A percentile compares a stretch with the other conserved stretches of the same genome.
Evolutionary conservation across 2,797 vertebrate species (phyloP).

Genomic region (Hydrolagus colliei): DNA sequence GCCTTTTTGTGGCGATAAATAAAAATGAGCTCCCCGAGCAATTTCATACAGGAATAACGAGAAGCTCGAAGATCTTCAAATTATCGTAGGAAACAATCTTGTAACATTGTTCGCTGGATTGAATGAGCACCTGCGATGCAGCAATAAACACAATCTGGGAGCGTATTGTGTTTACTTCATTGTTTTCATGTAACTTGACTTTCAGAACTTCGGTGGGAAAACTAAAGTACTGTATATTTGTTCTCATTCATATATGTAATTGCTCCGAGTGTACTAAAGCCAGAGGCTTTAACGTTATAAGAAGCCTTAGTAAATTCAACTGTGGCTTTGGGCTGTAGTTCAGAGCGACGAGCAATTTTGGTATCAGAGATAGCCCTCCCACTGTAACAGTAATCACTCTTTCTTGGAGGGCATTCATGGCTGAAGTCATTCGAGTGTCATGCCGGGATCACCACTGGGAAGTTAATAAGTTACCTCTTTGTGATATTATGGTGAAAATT

Average conservation of each 20-base stretch:
- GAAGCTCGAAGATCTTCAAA: conserved; percentile 16
- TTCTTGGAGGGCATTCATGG: neutral
- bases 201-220: neutral
- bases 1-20: neutral
- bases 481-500: too few species aligned
- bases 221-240: neutral
- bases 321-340: neutral
- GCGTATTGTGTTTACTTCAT: neutral
- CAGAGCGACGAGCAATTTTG: neutral
- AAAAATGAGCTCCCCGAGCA: neutral
- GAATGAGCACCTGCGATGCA: neutral
- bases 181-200: neutral
- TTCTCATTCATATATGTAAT: neutral
- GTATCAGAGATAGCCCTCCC: neutral
- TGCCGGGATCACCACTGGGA: too few species aligned
- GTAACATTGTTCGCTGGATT: neutral
- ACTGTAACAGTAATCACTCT: neutral
- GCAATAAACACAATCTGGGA: conserved; percentile 10
- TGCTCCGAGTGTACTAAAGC: neutral
- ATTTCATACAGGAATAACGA: neutral
- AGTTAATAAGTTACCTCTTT: too few species aligned
- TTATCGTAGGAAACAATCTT: neutral
- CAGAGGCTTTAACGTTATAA: neutral
- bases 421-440: too few species aligned
- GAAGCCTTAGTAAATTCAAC: neutral